phyloP scores from a whole-genome alignment of 2,113 vertebrate genomes.

The human region DNA sequence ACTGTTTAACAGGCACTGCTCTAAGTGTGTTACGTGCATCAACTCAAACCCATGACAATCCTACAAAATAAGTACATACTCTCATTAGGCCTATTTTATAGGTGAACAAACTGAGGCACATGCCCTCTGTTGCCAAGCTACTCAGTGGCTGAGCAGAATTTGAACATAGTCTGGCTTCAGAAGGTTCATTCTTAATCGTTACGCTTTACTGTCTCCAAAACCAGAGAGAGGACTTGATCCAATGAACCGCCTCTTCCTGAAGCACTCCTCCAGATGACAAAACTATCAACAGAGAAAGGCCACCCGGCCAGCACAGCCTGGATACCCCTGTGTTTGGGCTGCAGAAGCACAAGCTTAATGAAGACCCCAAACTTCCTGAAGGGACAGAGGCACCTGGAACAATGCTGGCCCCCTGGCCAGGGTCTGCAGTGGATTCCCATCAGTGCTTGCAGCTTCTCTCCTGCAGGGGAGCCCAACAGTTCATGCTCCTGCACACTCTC shows the following conservation, averaged over 20 bases:
- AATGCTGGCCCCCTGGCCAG: background rate
- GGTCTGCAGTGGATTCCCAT: background rate
- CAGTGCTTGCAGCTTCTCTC: background rate
- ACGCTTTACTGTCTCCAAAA: background rate
- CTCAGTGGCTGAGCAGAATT: background rate
- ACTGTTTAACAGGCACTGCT: constrained; percentile 17
- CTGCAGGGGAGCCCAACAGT: background rate
- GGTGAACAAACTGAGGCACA: background rate
- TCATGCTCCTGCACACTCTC: constrained; percentile 20
- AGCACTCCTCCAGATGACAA: background rate
- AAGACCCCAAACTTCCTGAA: background rate
- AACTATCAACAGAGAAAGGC: background rate
- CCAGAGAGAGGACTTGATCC: background rate
- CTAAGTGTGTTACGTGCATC: background rate
- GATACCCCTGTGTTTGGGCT: background rate
- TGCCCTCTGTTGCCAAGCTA: background rate
- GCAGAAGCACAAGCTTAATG: background rate
- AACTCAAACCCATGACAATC: background rate
- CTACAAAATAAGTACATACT: background rate
- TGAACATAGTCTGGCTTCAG: background rate
- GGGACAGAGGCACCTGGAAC: background rate
- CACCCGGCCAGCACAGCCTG: background rate
- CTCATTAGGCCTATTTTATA: background rate
- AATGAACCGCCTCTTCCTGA: background rate
- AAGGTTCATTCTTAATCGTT: background rate